Evolutionary conservation across 2,113 vertebrate genomes (phyloP), one percentile per base, ranked within the genome.

Genomic region (Pitta sordida): DNA sequence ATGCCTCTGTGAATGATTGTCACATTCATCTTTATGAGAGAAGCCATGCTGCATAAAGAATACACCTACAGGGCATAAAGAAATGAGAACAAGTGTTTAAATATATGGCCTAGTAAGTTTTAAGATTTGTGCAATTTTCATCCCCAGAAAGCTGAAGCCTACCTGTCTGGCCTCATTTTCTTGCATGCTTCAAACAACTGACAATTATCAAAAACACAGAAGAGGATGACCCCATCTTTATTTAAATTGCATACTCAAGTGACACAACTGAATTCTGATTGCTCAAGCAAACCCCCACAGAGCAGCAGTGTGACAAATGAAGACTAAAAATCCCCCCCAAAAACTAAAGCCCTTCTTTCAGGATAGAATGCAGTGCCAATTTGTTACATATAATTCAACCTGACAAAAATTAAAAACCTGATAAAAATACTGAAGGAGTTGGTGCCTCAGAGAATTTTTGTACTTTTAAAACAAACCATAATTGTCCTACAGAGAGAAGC

Each of bases 381-480:
- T 70, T 91, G 34, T 90, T 63, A 44, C 59, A n/a, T 41, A 12
- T 58, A 93, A 94, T 94, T 95, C 91, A 84, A 94, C 46, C 41
- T 43, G 41, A 43, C 14, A 6, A 43, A 43, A 43, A 94, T n/a
- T n/a, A n/a, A 41, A 95, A 95, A 92, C 30, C 67, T 94, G 69
- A 60, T 91, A 75, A 76, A 94, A 97, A 87, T n/a, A 58, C 9
- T 13, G 71, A 94, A 93, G 83, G 85, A 83, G 21, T 48, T 26
- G 15, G 29, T 79, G 34, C 73, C 48, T 83, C 58, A 51, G 79
- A 97, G 88, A 88, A 90, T 64, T 53, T 93, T 76, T 96, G 53
- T 89, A 60, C 87, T 95, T 91, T 62, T 91, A 87, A 94, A 95
- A 88, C 3, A 15, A 96, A 93, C 34, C 59, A 64, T 86, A 92